A percentile compares a stretch with the other conserved stretches of the same genome.
These are phyloP conservation scores for Ophioninae sp. DNA, from an alignment of 2,888 invertebrate genomes.

Conservation along the genomic window DNA sequence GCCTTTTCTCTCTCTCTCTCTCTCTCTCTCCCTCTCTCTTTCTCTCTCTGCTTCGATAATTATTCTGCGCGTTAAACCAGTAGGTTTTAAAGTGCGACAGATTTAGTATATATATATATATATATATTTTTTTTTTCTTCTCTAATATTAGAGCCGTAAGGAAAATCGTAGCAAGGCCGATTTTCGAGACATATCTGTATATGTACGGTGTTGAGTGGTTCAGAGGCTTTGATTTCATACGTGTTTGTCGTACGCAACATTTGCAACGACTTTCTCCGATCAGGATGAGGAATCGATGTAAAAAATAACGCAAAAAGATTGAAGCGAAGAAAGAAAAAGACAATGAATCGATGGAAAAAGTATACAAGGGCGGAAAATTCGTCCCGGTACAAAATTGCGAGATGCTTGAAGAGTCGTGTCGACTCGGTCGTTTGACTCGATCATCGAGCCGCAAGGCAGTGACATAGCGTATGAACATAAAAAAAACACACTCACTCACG, in stretches of 20 bases:
- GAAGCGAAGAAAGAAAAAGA: neutral
- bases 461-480: constrained; percentile 60
- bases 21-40: neutral
- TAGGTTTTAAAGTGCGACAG: neutral
- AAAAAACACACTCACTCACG: constrained; percentile 20
- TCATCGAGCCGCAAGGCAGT: constrained; percentile 63
- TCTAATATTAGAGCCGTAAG: constrained; percentile 52
- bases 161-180: constrained; percentile 55
- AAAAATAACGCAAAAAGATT: neutral
- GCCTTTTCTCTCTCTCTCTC: neutral
- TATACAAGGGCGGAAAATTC: constrained; percentile 11
- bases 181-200: constrained; percentile 42
- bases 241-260: neutral
- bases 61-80: constrained; percentile 1
- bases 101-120: neutral
- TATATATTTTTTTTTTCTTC: constrained; percentile 2
- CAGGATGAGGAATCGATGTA: constrained; percentile 20
- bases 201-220: constrained; percentile 12
- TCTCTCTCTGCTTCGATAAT: neutral
- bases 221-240: neutral
- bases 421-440: constrained; percentile 43
- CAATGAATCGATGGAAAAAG: neutral
- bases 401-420: constrained; percentile 40
- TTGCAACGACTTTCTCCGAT: neutral
- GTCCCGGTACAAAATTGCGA: constrained; percentile 52